A percentile compares a stretch with the other conserved stretches of the same genome.
phyloP scores from a whole-genome alignment of 1,140 invertebrate genomes.

The Pseudomyrmex gracilis region DNA sequence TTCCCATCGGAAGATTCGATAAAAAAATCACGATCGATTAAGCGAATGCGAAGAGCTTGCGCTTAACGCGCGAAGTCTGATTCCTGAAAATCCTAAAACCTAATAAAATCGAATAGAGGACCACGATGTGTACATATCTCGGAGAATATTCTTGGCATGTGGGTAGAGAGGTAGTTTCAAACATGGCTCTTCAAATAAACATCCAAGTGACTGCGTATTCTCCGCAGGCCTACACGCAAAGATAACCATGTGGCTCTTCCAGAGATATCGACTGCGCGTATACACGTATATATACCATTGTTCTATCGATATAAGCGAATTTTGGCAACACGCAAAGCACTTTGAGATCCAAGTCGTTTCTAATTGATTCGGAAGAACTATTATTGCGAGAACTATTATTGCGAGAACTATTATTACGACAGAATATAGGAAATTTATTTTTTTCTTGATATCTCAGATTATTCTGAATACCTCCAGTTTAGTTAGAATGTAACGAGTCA shows the following conservation, averaged over 20 bases:
- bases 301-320: slow-evolving; percentile 62
- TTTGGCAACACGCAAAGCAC: slow-evolving; percentile 27
- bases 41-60: neutral
- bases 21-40: too few species aligned
- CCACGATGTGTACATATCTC: slow-evolving; percentile 76
- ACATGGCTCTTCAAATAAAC: slow-evolving; percentile 83
- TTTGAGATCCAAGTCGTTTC: slow-evolving; percentile 21
- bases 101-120: slow-evolving; percentile 85
- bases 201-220: slow-evolving; percentile 81
- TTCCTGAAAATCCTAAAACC: slow-evolving; percentile 81
- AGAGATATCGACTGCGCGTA: slow-evolving; percentile 73
- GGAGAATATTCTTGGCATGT: slow-evolving; percentile 81
- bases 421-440: neutral
- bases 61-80: slow-evolving; percentile 53
- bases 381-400: too few species aligned
- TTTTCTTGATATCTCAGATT: too few species aligned
- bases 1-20: too few species aligned
- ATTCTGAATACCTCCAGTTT: too few species aligned
- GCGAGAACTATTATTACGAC: too few species aligned
- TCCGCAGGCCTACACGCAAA: slow-evolving; percentile 78
- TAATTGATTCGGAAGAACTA: neutral
- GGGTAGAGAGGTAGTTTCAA: slow-evolving; percentile 80
- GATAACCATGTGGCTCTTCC: slow-evolving; percentile 84
- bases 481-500: too few species aligned
- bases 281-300: slow-evolving; percentile 68